A percentile compares a stretch with the other conserved stretches of the same genome.
Evolutionary conservation across 2,113 vertebrate species (phyloP).

Genomic region (Xenus cinereus): DNA sequence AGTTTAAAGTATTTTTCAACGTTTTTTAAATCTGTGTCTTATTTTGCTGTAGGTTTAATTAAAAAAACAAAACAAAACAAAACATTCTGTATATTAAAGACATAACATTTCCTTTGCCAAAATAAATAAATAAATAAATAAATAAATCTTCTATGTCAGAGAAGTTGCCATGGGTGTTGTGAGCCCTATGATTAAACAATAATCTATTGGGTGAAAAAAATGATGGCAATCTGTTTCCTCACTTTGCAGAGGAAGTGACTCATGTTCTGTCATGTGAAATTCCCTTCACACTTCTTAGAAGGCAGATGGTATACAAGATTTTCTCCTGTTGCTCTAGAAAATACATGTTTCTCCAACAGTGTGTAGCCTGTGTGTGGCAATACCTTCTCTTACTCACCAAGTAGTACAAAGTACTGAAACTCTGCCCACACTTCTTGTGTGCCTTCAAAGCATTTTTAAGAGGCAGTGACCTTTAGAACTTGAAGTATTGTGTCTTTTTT

Average conservation of each 20-base stretch:
- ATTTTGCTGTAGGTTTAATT: neutral
- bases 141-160: neutral
- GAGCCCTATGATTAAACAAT: neutral
- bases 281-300: neutral
- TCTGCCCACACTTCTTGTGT: neutral
- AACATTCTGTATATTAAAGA: neutral
- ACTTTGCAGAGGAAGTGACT: neutral
- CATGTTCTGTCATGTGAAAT: neutral
- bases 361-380: neutral
- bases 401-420: neutral
- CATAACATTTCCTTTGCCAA: neutral
- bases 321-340: neutral
- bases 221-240: neutral
- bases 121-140: neutral
- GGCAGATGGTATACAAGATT: neutral
- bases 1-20: neutral
- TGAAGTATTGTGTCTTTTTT: neutral
- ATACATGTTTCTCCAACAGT: neutral
- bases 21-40: neutral
- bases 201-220: neutral
- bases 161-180: neutral
- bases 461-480: neutral
- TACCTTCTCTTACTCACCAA: neutral
- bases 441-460: neutral
- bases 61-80: neutral